Evolutionary conservation across 2,888 invertebrate genomes (phyloP).

Genomic region (Phaedon cochleariae): DNA sequence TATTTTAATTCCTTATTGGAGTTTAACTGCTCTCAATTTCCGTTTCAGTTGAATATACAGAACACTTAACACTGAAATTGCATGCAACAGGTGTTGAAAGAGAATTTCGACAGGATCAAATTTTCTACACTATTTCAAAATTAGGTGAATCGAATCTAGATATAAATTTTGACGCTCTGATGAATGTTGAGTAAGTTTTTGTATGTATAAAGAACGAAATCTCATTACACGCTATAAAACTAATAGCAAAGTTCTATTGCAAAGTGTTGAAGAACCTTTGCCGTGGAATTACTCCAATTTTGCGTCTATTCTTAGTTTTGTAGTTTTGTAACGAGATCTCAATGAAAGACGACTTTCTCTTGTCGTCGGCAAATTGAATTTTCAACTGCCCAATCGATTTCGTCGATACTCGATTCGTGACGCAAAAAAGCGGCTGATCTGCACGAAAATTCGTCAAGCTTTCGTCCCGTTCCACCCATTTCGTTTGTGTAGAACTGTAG

Average conservation of each 20-base stretch:
- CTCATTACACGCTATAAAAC: background rate
- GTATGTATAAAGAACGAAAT: background rate
- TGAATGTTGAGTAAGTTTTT: background rate
- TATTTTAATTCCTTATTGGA: no score
- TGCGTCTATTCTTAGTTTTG: background rate
- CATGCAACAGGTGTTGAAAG: no score
- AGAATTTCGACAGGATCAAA: no score
- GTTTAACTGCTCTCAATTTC: no score
- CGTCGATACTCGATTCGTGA: background rate
- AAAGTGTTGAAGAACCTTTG: background rate
- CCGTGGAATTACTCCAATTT: background rate
- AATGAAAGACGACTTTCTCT: slow-evolving; percentile 2
- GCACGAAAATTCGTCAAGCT: background rate
- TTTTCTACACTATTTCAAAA: no score
- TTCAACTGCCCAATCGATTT: background rate
- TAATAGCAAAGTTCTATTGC: background rate
- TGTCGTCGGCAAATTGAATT: background rate
- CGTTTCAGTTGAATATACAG: no score
- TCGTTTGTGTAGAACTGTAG: background rate
- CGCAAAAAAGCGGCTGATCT: background rate
- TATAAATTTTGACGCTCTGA: background rate
- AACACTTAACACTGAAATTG: no score
- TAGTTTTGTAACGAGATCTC: background rate
- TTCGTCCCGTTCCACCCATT: background rate
- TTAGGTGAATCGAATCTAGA: background rate